Conservation (phyloP, 1,140 invertebrate genomes). For the Ladona fulva region DNA sequence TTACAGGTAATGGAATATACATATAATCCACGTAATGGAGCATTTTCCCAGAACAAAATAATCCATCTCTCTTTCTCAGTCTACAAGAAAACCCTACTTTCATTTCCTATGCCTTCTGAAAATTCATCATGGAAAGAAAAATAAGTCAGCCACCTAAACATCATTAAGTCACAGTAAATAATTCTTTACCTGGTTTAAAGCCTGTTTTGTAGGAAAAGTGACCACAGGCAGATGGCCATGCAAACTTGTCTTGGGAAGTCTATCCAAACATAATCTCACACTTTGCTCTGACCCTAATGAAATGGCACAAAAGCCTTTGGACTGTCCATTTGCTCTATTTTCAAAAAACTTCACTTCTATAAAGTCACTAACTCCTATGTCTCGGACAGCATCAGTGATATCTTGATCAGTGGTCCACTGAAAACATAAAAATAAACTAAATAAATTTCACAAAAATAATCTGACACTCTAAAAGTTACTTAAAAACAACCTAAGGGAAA, state of each 20-base stretch:
- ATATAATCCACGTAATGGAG: too few species aligned
- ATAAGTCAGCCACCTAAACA: too few species aligned
- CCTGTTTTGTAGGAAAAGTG: conserved; percentile 90
- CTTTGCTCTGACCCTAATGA: conserved; percentile 87
- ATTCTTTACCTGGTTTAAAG: conserved; percentile 55
- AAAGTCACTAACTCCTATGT: conserved; percentile 85
- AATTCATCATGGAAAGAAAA: too few species aligned
- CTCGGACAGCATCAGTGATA: conserved; percentile 75
- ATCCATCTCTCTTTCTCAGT: too few species aligned
- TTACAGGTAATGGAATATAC: too few species aligned
- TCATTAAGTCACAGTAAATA: too few species aligned
- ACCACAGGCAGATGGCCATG: conserved; percentile 92
- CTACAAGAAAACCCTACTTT: too few species aligned
- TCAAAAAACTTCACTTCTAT: conserved; percentile 99
- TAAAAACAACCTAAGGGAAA: too few species aligned
- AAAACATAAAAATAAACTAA: conserved; percentile 23
- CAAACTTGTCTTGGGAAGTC: conserved; percentile 86
- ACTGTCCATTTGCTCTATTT: conserved; percentile 97
- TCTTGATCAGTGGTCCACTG: conserved; percentile 98
- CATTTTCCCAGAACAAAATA: too few species aligned
- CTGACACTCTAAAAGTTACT: too few species aligned
- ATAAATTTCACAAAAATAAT: too few species aligned
- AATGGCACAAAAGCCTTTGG: conserved; percentile 94
- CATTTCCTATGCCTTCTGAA: too few species aligned
- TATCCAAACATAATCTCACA: conserved; percentile 80